These are phyloP conservation scores for Parnassius smintheus DNA, from an alignment of 2,888 invertebrate genomes.

Conservation along the genomic window DNA sequence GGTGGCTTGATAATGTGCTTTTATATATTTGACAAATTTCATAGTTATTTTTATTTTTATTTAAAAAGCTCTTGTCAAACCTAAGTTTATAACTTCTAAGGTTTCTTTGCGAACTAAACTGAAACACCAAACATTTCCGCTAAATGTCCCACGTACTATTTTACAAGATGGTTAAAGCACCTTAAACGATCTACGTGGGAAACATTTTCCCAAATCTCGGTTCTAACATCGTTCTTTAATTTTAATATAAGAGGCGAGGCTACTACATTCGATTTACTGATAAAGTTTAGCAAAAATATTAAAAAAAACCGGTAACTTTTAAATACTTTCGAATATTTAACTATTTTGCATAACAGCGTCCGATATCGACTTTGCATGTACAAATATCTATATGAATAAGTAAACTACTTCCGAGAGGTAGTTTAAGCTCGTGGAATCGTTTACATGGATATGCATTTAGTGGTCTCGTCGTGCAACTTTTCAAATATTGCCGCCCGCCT, in stretches of 20 bases:
- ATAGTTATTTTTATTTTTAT: no score
- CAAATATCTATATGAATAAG: slow-evolving; percentile 2
- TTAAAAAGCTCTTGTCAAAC: no score
- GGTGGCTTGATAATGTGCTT: no score
- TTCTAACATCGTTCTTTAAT: not conserved
- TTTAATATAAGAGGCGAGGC: no score
- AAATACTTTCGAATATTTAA: not conserved
- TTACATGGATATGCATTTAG: slow-evolving; percentile 32
- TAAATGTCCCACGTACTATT: slow-evolving; percentile 49
- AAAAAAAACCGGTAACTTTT: not conserved
- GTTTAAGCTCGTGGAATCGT: slow-evolving; percentile 38
- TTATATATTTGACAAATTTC: no score
- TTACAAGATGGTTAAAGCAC: slow-evolving; percentile 53
- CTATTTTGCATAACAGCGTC: not conserved
- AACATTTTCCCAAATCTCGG: slow-evolving; percentile 25
- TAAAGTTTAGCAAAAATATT: not conserved
- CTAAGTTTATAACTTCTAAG: no score
- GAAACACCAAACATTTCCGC: not conserved
- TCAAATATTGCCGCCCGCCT: slow-evolving; percentile 55
- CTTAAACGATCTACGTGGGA: slow-evolving; percentile 37
- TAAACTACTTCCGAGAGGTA: slow-evolving; percentile 20
- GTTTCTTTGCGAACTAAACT: not conserved
- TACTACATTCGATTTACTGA: not conserved
- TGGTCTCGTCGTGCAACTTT: slow-evolving; percentile 63
- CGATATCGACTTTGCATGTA: not conserved